Percentiles rank a stretch among this genome's conserved stretches.
phyloP scores from a whole-genome alignment of 2,888 invertebrate species.

The Itoplectis maculator region DNA sequence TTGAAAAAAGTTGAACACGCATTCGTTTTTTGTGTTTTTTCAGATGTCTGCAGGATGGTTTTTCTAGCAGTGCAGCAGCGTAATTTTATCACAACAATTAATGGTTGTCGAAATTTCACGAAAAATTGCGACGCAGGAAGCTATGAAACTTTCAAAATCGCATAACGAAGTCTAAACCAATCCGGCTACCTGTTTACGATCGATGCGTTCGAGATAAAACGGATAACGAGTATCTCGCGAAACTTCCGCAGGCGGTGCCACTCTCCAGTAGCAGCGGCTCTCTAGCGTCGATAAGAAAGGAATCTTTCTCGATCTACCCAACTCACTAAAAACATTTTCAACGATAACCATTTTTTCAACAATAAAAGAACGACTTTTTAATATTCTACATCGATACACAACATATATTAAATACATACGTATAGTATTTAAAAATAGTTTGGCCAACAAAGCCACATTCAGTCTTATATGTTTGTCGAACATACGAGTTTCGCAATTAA shows the following conservation, averaged over 20 bases:
- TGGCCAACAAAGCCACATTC: conserved; percentile 4
- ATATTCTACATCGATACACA: conserved; percentile 3
- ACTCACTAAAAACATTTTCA: neutral
- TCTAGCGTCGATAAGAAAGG: conserved; percentile 27
- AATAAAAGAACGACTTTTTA: conserved; percentile 7
- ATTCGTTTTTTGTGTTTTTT: no score
- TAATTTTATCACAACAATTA: no score
- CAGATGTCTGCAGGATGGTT: no score
- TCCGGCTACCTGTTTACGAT: neutral
- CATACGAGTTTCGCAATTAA: conserved; percentile 15
- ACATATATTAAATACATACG: neutral
- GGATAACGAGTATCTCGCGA: neutral
- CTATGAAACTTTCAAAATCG: neutral
- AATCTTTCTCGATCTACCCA: neutral
- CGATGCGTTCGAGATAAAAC: neutral
- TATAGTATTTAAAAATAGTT: no score
- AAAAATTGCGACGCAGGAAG: neutral
- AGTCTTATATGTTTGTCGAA: conserved; percentile 40
- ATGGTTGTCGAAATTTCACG: no score
- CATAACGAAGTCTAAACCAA: neutral
- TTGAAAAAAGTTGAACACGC: neutral
- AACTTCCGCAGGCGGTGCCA: conserved; percentile 44
- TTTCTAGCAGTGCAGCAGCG: no score
- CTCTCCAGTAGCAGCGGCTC: conserved; percentile 5
- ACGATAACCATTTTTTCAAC: neutral